Conservation (phyloP, 2,797 vertebrate genomes). For the Pitangus sulphuratus region DNA sequence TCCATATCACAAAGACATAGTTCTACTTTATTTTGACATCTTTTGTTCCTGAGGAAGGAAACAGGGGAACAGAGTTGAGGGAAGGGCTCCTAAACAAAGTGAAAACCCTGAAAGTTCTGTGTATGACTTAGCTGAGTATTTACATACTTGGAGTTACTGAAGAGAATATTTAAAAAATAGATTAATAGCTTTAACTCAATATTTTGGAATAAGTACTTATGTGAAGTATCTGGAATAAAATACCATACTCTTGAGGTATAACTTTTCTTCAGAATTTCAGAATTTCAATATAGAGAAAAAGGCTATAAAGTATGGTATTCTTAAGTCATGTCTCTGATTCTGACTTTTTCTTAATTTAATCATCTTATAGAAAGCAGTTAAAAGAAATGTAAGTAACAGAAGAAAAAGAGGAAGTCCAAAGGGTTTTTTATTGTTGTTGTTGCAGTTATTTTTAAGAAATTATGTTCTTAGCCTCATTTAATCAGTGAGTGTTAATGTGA, state of each 20-base stretch:
- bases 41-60: background rate
- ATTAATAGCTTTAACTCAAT: background rate
- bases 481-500: background rate
- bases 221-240: background rate
- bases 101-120: background rate
- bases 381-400: background rate
- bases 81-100: background rate
- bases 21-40: background rate
- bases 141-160: background rate
- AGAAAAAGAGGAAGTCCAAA: background rate
- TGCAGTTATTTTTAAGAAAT: background rate
- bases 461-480: background rate
- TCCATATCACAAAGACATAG: background rate
- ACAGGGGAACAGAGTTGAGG: fast-evolving
- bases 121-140: background rate
- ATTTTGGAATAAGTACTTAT: background rate
- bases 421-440: background rate
- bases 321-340: background rate
- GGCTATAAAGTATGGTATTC: background rate
- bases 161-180: background rate
- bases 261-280: background rate
- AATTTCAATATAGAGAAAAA: background rate
- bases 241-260: background rate
- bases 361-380: background rate
- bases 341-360: background rate